phyloP scores from a whole-genome alignment of 2,113 vertebrate genomes.

The Dolichotis patagonum region DNA sequence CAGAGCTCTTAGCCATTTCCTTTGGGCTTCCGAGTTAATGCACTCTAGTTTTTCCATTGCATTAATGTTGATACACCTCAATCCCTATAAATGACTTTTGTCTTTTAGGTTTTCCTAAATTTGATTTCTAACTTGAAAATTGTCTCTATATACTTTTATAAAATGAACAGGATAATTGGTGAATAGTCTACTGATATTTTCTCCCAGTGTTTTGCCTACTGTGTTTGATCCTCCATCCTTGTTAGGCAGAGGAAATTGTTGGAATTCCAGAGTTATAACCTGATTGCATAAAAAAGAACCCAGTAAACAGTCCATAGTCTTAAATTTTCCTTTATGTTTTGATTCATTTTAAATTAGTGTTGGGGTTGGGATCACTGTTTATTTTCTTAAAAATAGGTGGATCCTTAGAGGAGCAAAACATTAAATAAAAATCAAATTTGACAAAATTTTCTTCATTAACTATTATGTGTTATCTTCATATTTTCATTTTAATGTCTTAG shows the following conservation, averaged over 20 bases:
- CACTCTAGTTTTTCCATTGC: neutral
- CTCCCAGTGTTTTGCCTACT: neutral
- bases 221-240: neutral
- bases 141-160: neutral
- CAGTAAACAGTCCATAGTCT: neutral
- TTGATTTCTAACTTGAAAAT: neutral
- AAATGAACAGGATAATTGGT: neutral
- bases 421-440: neutral
- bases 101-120: neutral
- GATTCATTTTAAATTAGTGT: conserved; percentile 26
- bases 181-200: neutral
- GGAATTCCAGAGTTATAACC: neutral
- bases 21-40: neutral
- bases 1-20: neutral
- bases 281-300: neutral
- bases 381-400: neutral
- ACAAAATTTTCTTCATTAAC: conserved; percentile 36
- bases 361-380: neutral
- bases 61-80: neutral
- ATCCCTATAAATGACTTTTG: no score
- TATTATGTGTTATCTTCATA: neutral
- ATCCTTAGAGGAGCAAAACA: neutral
- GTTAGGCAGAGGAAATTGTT: neutral
- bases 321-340: neutral
- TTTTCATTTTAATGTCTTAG: neutral